Conservation (phyloP, 2,888 invertebrate genomes). For the Euphydryas editha region DNA sequence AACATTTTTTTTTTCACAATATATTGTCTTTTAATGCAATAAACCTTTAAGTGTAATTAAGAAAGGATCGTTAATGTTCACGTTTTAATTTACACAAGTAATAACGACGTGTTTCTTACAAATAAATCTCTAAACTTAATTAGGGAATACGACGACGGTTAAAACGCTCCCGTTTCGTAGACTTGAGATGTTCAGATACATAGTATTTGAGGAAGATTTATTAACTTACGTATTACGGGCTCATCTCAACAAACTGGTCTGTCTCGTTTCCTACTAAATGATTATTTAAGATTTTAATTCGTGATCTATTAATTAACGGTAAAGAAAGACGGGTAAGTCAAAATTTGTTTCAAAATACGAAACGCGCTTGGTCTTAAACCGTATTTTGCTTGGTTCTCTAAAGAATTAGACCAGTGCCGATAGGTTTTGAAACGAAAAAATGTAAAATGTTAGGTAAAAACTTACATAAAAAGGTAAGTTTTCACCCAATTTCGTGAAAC, state of each 20-base stretch:
- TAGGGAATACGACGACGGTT: slow-evolving; percentile 9
- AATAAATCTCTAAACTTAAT: slow-evolving; percentile 14
- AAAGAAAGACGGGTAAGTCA: too few species aligned
- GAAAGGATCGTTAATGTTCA: slow-evolving; percentile 13
- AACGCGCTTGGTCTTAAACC: too few species aligned
- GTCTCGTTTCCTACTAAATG: not conserved
- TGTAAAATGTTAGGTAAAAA: too few species aligned
- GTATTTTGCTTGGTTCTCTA: too few species aligned
- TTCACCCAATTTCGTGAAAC: too few species aligned
- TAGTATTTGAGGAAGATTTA: slow-evolving; percentile 14
- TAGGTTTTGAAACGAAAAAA: too few species aligned
- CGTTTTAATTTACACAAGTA: slow-evolving; percentile 18
- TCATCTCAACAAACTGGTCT: slow-evolving; percentile 5
- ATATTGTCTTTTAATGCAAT: slow-evolving; percentile 2
- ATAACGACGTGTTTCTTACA: slow-evolving; percentile 5
- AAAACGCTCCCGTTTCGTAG: not conserved
- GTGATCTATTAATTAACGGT: not conserved
- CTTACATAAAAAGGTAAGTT: too few species aligned
- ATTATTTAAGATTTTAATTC: slow-evolving; percentile 6
- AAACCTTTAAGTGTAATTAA: slow-evolving; percentile 10
- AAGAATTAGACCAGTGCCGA: too few species aligned
- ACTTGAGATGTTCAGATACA: slow-evolving; percentile 6
- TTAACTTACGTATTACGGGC: slow-evolving; percentile 4
- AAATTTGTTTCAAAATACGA: too few species aligned
- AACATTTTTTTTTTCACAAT: not conserved